Evolutionary conservation across 2,888 invertebrate genomes (phyloP).

Genomic region (Xiphydria camelus): DNA sequence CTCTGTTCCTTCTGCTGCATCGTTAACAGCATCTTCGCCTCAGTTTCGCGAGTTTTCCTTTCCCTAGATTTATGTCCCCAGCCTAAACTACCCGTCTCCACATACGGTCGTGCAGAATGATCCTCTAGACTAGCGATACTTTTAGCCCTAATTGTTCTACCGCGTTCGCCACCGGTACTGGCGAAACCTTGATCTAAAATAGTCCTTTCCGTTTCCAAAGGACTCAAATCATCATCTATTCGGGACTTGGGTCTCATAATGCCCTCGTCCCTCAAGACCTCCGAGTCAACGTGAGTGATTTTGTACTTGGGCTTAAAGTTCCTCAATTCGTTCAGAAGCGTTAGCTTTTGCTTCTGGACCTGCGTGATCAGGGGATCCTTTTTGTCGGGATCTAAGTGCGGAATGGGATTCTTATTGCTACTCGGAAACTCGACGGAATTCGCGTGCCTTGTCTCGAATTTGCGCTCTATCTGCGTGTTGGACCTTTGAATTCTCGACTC

Average conservation of each 20-base stretch:
- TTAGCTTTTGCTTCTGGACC: slow-evolving; percentile 50
- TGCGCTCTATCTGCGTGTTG: slow-evolving; percentile 49
- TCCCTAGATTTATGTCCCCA: slow-evolving; percentile 39
- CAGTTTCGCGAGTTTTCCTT: slow-evolving; percentile 37
- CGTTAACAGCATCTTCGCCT: slow-evolving; percentile 33
- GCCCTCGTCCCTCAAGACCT: slow-evolving; percentile 52
- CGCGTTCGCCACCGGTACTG: slow-evolving; percentile 20
- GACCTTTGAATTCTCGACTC: slow-evolving; percentile 50
- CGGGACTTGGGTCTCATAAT: slow-evolving; percentile 55
- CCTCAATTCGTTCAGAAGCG: slow-evolving; percentile 50
- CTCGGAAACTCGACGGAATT: slow-evolving; percentile 37
- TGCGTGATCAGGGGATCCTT: slow-evolving; percentile 49
- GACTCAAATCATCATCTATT: slow-evolving; percentile 52
- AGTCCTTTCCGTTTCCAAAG: slow-evolving; percentile 35
- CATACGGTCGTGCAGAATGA: slow-evolving; percentile 33
- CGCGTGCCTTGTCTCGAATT: slow-evolving; percentile 42
- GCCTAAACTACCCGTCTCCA: slow-evolving; percentile 53
- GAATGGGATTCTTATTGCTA: slow-evolving; percentile 25
- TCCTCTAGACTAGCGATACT: slow-evolving; percentile 52
- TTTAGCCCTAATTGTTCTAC: slow-evolving; percentile 41
- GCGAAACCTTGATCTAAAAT: slow-evolving; percentile 28
- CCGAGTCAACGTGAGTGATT: slow-evolving; percentile 55
- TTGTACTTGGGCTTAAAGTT: slow-evolving; percentile 49
- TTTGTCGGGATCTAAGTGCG: slow-evolving; percentile 42
- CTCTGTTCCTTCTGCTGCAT: slow-evolving; percentile 43